These are phyloP conservation scores for fruit fly (Drosophila melanogaster) DNA, from an alignment of 1,140 invertebrate species.

Conservation along the genomic window DNA sequence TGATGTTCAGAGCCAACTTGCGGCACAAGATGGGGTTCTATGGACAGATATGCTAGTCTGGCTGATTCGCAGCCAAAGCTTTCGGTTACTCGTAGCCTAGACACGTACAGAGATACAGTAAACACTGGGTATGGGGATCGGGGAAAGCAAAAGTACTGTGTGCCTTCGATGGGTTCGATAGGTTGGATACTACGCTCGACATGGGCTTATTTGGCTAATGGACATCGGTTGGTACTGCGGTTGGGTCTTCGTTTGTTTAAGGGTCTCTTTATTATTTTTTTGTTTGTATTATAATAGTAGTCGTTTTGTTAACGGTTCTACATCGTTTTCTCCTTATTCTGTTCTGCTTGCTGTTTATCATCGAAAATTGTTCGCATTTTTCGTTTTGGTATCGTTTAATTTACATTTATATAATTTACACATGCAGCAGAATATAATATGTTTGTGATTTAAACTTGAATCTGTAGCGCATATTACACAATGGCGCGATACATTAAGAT, in stretches of 20 bases:
- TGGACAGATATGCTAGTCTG: constrained; percentile 29
- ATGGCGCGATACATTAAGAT: constrained; percentile 69
- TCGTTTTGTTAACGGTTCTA: constrained; percentile 72
- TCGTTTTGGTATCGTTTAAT: constrained; percentile 26
- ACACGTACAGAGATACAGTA: constrained; percentile 24
- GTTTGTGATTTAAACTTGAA: constrained; percentile 37
- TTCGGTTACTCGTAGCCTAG: constrained; percentile 16
- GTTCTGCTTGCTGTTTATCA: constrained; percentile 47
- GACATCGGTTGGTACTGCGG: constrained; percentile 8
- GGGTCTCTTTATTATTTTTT: constrained; percentile 75
- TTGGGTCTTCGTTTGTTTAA: constrained; percentile 36
- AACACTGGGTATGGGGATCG: constrained; percentile 16
- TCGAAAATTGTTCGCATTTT: constrained; percentile 55
- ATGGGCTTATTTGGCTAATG: constrained; percentile 8
- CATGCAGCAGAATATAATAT: constrained; percentile 55
- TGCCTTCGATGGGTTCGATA: background rate
- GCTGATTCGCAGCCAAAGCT: background rate
- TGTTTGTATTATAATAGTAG: constrained; percentile 73
- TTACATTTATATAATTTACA: constrained; percentile 76
- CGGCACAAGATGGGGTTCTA: constrained; percentile 2
- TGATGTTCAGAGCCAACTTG: constrained; percentile 22
- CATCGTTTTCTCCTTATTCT: constrained; percentile 39
- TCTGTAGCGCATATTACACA: constrained; percentile 79
- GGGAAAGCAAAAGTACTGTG: constrained; percentile 4
- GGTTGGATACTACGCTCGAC: constrained; percentile 13